These are phyloP conservation scores for Hypocryptadius cinnamomeus DNA, from an alignment of 2,113 vertebrate species.

Conservation along the genomic window DNA sequence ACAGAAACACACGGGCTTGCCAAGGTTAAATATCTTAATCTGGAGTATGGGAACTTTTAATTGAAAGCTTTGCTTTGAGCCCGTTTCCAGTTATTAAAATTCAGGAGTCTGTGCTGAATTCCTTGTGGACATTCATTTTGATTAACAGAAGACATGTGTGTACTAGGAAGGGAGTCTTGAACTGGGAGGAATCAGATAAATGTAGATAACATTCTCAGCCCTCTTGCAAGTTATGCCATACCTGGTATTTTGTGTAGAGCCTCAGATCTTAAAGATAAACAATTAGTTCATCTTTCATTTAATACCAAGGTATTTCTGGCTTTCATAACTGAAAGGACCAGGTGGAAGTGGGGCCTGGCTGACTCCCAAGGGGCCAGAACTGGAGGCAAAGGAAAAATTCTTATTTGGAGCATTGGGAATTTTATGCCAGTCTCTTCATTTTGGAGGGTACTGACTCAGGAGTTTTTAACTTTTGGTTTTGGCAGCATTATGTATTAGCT, in stretches of 20 bases:
- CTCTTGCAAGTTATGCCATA: neutral
- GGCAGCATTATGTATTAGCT: neutral
- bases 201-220: constrained; percentile 28
- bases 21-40: constrained; percentile 58
- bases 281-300: constrained; percentile 29
- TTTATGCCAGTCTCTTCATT: neutral
- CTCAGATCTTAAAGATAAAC: constrained; percentile 7
- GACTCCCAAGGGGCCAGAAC: neutral
- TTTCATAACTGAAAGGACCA: neutral
- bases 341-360: neutral
- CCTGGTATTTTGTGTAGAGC: neutral
- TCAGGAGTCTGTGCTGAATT: constrained; percentile 53
- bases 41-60: constrained; percentile 42
- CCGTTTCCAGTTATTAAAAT: constrained; percentile 46
- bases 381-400: neutral
- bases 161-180: constrained; percentile 1
- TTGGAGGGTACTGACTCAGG: neutral
- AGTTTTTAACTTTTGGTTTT: neutral
- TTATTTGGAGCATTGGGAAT: neutral
- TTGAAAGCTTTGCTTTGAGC: constrained; percentile 56
- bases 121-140: constrained; percentile 55
- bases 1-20: constrained; percentile 13
- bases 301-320: constrained; percentile 22
- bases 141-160: constrained; percentile 48
- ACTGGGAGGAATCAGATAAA: constrained; percentile 32